A percentile compares a stretch with the other conserved stretches of the same genome.
phyloP scores from a whole-genome alignment of 2,797 vertebrate genomes.

The Pseudomugil gertrudae region DNA sequence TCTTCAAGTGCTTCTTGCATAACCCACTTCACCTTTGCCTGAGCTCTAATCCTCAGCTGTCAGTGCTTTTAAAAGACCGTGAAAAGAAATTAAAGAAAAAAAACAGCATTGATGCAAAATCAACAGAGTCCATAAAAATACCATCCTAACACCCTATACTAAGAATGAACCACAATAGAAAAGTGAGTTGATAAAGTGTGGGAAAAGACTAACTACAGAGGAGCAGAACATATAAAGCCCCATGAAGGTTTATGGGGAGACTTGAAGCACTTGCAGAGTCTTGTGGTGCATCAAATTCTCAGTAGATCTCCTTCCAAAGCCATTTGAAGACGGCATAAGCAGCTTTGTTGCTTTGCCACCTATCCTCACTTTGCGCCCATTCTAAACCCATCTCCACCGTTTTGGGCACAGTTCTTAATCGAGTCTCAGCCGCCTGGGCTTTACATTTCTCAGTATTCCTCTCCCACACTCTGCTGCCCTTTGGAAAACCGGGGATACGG shows the following conservation, averaged over 20 bases:
- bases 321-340: constrained; percentile 46
- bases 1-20: constrained; percentile 57
- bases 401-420: constrained; percentile 45
- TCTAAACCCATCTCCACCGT: constrained; percentile 54
- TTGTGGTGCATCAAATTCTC: constrained; percentile 44
- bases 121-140: constrained; percentile 49
- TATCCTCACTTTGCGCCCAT: constrained; percentile 47
- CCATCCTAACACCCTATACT: constrained; percentile 12
- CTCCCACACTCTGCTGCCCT: constrained; percentile 57
- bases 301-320: constrained; percentile 48
- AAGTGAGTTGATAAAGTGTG: constrained; percentile 32
- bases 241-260: constrained; percentile 33
- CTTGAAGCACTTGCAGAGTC: constrained; percentile 35
- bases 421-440: constrained; percentile 53
- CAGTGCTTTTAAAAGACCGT: constrained; percentile 44
- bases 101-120: constrained; percentile 49
- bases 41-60: constrained; percentile 40
- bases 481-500: constrained; percentile 42
- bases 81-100: constrained; percentile 29
- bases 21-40: constrained; percentile 52
- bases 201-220: neutral
- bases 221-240: constrained; percentile 18
- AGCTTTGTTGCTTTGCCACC: constrained; percentile 64
- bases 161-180: constrained; percentile 35
- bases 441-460: constrained; percentile 63